A percentile compares a stretch with the other conserved stretches of the same genome.
Evolutionary conservation across 2,113 vertebrate species (phyloP).

Genomic region (Rhinogobius similis): DNA sequence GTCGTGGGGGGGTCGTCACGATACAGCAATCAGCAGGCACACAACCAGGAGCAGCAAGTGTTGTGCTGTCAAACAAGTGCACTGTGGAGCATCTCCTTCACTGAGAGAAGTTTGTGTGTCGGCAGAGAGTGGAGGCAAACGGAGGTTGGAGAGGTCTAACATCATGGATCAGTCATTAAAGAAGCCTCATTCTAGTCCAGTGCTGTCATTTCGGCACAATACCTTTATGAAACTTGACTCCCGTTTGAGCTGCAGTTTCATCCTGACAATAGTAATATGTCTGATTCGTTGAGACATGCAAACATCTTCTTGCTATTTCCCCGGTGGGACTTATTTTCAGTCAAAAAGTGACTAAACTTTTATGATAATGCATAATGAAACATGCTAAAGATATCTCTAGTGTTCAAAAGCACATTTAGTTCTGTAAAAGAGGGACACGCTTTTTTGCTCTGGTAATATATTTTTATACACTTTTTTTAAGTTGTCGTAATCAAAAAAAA

Average conservation of each 20-base stretch:
- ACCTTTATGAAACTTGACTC: slow-evolving; percentile 68
- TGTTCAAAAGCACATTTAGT: slow-evolving; percentile 7
- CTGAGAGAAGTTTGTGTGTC: slow-evolving; percentile 60
- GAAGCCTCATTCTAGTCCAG: slow-evolving; percentile 45
- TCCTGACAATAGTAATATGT: slow-evolving; percentile 60
- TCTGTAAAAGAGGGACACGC: background rate
- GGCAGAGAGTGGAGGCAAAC: slow-evolving; percentile 43
- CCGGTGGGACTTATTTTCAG: slow-evolving; percentile 50
- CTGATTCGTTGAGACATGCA: slow-evolving; percentile 24
- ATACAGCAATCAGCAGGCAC: slow-evolving; percentile 47
- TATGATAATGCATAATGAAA: slow-evolving; percentile 45
- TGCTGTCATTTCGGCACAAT: slow-evolving; percentile 61
- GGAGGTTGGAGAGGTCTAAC: slow-evolving; percentile 8
- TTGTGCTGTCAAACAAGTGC: slow-evolving; percentile 54
- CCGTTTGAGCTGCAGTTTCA: slow-evolving; percentile 53
- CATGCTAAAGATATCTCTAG: background rate
- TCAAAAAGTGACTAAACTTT: slow-evolving; percentile 46
- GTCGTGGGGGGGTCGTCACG: slow-evolving; percentile 40
- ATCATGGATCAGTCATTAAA: slow-evolving; percentile 68
- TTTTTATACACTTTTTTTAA: background rate
- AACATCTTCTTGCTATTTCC: slow-evolving; percentile 33
- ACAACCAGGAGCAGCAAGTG: slow-evolving; percentile 42
- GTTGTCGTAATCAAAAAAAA: background rate
- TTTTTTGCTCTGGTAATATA: background rate
- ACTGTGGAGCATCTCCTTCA: slow-evolving; percentile 58